Base-by-base conservation (phyloP, 2,113 vertebrate species). In the Myotis brandtii region DNA sequence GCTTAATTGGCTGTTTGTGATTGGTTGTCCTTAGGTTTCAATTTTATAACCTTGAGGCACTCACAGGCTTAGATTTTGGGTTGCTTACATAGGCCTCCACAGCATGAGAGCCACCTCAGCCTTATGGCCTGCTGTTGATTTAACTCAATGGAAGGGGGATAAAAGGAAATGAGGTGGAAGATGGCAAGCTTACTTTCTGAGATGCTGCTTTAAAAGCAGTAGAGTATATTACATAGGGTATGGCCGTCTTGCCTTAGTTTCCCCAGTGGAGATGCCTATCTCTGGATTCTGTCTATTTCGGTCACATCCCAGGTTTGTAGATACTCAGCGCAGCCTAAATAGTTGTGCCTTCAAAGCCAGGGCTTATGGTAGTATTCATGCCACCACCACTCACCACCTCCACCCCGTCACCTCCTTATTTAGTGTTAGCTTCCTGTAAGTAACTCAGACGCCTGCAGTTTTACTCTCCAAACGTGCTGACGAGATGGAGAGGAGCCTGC, bases 321-420 rank as follows among this genome's bases (percentile, higher is more conserved):
- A 75, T 32, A 12, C n/a, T 50, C 52, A 75, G 27, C 9, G 32
- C n/a, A 66, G 43, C 59, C 0, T 86, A 89, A 66, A n/a, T 66
- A 86, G 91, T 69, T 66, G 77, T 10, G 46, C 43, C 56, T 84
- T 92, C 81, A 86, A 92, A 96, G 70, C 84, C 70, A 67, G 56
- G 37, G 67, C 62, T 96, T 85, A 62, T 62, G 59, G 23, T 62
- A 79, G 81, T 48, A 95, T 95, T 30, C 67, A 30, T 21, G 59
- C 77, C 93, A 67, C 90, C 50, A 1, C 37, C 23, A 6, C 86
- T 76, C 52, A 27, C 90, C 76, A 32, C 90, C 66, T 77, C 84
- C 62, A 48, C 43, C 32, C 40, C 69, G 59, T 72, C 90, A 72
- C 87, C 62, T 90, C 91, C 94, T 96, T 88, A 92, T 97, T 96